phyloP scores from a whole-genome alignment of 2,113 vertebrate genomes.

The Nothocercus nigrocapillus region DNA sequence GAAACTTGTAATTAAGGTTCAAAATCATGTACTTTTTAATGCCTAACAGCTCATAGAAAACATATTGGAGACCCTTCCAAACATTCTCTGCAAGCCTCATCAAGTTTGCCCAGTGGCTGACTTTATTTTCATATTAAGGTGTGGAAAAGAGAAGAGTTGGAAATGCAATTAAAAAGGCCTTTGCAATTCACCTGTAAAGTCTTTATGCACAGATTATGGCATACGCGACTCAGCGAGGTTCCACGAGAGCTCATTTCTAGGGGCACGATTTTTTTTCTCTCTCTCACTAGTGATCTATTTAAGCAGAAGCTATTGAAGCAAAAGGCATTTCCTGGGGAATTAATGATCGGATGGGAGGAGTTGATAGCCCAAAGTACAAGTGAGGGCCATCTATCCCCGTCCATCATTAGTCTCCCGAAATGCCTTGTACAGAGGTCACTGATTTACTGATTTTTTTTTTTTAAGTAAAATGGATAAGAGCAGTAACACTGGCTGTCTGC shows the following conservation, averaged over 20 bases:
- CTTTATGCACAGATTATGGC: conserved; percentile 1
- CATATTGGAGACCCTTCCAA: not conserved
- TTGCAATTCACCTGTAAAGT: conserved; percentile 19
- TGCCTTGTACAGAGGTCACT: conserved; percentile 33
- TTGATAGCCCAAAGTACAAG: conserved; percentile 59
- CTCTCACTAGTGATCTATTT: conserved; percentile 56
- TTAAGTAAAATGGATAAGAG: not conserved
- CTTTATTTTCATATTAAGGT: not conserved
- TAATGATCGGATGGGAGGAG: conserved; percentile 69
- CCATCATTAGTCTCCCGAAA: conserved; percentile 54
- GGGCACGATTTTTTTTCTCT: not conserved
- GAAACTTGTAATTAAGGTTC: conserved; percentile 34
- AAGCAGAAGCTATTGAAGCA: conserved; percentile 47
- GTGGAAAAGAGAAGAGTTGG: fast-evolving
- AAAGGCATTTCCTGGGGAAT: conserved; percentile 53
- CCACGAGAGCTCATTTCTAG: conserved; percentile 46
- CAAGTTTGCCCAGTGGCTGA: not conserved
- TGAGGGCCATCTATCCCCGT: conserved; percentile 52
- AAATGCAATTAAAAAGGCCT: conserved; percentile 28
- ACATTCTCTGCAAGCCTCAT: not conserved
- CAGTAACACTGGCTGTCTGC: not conserved
- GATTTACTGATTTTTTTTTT: not conserved
- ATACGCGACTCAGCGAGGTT: not conserved
- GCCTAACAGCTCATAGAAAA: not conserved
- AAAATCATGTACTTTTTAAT: not conserved